phyloP scores from a whole-genome alignment of 23 tunicate species.

The Diplosoma virens region DNA sequence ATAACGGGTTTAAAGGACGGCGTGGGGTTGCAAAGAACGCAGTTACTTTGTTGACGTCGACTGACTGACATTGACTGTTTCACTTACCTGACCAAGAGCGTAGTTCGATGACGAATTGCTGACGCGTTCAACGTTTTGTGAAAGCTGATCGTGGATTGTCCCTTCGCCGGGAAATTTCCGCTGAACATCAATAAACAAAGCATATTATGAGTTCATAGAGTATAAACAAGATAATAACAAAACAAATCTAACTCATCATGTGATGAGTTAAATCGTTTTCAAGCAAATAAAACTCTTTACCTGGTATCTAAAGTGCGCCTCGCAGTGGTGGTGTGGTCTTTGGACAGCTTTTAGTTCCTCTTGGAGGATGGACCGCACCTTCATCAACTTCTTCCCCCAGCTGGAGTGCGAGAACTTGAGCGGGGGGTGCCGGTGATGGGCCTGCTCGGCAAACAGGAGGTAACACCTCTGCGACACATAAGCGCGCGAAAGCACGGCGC shows the following conservation, averaged over 20 bases:
- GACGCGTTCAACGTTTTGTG: conserved; percentile 38
- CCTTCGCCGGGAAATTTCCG: not conserved
- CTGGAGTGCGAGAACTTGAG: conserved; percentile 15
- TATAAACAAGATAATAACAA: not conserved
- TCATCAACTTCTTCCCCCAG: conserved; percentile 20
- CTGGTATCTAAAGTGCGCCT: conserved; percentile 35
- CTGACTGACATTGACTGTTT: not conserved
- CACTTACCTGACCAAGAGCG: conserved; percentile 43
- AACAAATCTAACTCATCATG: not conserved
- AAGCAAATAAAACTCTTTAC: too few relatives aligned
- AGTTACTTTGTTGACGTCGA: not conserved
- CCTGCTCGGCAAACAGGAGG: conserved; percentile 15
- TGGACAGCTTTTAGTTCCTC: conserved; percentile 28
- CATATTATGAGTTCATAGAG: too few relatives aligned
- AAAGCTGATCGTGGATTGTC: conserved; percentile 13
- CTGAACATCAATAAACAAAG: not conserved
- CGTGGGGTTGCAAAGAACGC: not conserved
- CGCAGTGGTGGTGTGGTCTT: not conserved
- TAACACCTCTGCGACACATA: not conserved
- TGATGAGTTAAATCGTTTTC: not conserved
- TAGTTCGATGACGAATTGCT: conserved; percentile 4
- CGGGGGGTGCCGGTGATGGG: conserved; percentile 22
- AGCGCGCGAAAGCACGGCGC: too few relatives aligned
- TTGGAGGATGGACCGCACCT: conserved; percentile 13
- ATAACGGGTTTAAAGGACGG: too few relatives aligned